Conservation (phyloP, 2,113 vertebrate genomes). For the Sphaerodactylus townsendi region DNA sequence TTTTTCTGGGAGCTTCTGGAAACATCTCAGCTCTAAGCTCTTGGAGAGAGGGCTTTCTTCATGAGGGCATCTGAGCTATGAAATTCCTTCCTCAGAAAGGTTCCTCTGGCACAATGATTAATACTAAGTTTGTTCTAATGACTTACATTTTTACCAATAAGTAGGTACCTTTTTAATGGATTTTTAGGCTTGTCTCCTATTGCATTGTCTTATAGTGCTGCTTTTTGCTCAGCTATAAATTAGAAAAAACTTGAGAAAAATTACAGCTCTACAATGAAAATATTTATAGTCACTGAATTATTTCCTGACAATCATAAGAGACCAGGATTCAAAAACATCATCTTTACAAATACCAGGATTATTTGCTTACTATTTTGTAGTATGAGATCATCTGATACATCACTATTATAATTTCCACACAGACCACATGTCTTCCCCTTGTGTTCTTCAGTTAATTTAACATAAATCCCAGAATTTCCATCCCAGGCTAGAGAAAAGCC, state of each 20-base stretch:
- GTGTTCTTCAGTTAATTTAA: slow-evolving; percentile 93
- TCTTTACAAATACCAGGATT: background rate
- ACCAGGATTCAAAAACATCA: background rate
- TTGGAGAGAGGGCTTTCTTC: no score
- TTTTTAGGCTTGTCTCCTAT: no score
- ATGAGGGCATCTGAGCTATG: no score
- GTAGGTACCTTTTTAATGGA: no score
- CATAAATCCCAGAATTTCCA: slow-evolving; percentile 91
- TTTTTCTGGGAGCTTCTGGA: no score
- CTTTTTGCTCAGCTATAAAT: background rate
- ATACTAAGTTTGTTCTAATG: no score
- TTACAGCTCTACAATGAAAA: background rate
- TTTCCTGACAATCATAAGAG: slow-evolving; percentile 5
- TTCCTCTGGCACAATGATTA: no score
- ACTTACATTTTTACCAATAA: no score
- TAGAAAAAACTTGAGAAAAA: background rate
- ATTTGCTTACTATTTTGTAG: slow-evolving; percentile 84
- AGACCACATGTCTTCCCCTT: slow-evolving; percentile 90
- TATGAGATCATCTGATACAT: slow-evolving; percentile 89
- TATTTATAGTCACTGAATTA: background rate
- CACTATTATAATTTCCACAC: slow-evolving; percentile 94
- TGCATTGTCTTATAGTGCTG: no score
- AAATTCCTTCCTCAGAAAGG: no score
- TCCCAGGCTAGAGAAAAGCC: slow-evolving; percentile 99
- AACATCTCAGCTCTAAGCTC: no score